Evolutionary conservation across 2,797 vertebrate species (phyloP), one percentile per base, ranked within the genome.

Genomic region (Falco columbarius): DNA sequence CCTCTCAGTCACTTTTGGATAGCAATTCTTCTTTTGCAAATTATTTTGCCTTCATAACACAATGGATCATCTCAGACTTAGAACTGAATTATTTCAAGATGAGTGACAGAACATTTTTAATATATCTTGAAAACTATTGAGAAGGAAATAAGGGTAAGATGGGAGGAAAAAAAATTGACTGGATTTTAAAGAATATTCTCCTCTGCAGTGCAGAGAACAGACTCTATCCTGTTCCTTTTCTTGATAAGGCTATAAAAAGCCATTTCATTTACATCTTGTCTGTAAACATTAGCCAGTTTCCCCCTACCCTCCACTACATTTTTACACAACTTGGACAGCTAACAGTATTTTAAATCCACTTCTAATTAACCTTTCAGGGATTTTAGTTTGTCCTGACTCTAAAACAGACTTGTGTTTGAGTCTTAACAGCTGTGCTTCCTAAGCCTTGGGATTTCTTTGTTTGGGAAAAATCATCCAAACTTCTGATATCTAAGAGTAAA

Each of bases 61-160:
- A 93, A 47, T 46, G 21, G 90, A 76, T 97, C 76, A 93, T 86
- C 59, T 24, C 29, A 70, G 88, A 81, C 81, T 95, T 54, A 80
- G 52, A 86, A 74, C 3, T 56, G 73, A 90, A 92, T 94, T 93
- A 89, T 73, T 95, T 67, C 1, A 2, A 74, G 38, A 86, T 90
- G 93, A 95, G 38, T 84, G 88, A 90, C 85, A 96, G 86, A 44
- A 76, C 44, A 42, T 84, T 92, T 95, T 91, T 95, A 96, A 95
- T 89, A 85, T 70, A 82, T 36, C 58, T 51, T 42, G 76, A 86
- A 90, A 84, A 81, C 16, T 36, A 56, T 75, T 88, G 61, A 91
- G 66, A 91, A 86, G 21, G 36, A 86, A 92, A 66, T 54, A 80
- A 89, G 70, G 34, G 80, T 61, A 93, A 88, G 23, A 63, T 16